Percentiles rank a stretch among this genome's conserved stretches.
These are phyloP conservation scores for Gymnocheta viridis DNA, from an alignment of 2,888 invertebrate species.

Conservation along the genomic window DNA sequence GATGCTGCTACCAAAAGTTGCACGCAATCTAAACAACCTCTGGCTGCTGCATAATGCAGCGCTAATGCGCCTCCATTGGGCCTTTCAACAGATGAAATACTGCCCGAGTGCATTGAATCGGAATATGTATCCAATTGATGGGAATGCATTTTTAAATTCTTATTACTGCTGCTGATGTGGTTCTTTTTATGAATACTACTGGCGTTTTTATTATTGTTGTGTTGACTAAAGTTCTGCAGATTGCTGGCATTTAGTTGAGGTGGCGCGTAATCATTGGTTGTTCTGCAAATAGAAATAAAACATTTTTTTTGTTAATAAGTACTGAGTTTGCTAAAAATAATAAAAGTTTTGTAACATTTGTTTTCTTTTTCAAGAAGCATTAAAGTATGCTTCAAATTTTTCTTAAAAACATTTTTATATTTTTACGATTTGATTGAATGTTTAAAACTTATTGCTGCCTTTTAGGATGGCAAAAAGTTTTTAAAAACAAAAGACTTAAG, in stretches of 20 bases:
- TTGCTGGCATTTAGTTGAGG: constrained; percentile 75
- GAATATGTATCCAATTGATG: constrained; percentile 79
- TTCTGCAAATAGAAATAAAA: constrained; percentile 73
- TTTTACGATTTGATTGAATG: neutral
- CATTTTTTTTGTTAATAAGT: neutral
- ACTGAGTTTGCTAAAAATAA: neutral
- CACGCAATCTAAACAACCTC: constrained; percentile 93
- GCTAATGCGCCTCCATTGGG: constrained; percentile 87
- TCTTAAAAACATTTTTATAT: neutral
- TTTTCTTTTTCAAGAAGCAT: neutral
- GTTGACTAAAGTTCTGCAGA: constrained; percentile 66
- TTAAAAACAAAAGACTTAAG: constrained; percentile 58
- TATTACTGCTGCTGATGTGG: constrained; percentile 66
- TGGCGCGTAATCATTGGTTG: constrained; percentile 78
- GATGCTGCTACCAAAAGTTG: constrained; percentile 90
- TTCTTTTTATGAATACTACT: constrained; percentile 48
- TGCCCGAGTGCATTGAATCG: constrained; percentile 80
- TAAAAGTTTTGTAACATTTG: constrained; percentile 24
- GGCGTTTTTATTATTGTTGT: constrained; percentile 64
- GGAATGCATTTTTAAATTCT: constrained; percentile 78
- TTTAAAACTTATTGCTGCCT: constrained; percentile 7
- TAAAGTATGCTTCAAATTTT: constrained; percentile 43
- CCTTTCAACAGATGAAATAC: constrained; percentile 81
- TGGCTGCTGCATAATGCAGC: constrained; percentile 92
- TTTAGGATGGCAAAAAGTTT: constrained; percentile 23